phyloP scores from a whole-genome alignment of 1,140 invertebrate genomes.

The Akabosia matsudoensis region DNA sequence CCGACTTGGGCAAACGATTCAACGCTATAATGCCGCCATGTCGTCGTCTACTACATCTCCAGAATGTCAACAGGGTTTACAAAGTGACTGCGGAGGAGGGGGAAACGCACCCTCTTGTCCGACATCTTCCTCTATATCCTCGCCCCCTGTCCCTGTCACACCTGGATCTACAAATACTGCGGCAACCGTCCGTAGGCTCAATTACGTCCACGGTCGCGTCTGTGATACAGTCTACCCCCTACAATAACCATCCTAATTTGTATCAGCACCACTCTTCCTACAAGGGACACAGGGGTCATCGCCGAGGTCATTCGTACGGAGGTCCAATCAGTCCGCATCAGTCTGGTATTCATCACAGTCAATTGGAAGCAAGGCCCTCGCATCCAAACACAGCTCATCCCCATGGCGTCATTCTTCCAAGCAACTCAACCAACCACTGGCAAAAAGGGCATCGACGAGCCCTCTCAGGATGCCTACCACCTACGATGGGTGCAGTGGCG shows the following conservation, averaged over 20 bases:
- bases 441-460: constrained; percentile 45
- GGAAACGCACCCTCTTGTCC: not conserved
- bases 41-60: constrained; percentile 14
- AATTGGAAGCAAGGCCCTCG: constrained; percentile 43
- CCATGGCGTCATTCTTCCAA: constrained; percentile 16
- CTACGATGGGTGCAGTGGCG: constrained; percentile 44
- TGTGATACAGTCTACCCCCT: not conserved
- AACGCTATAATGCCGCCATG: constrained; percentile 16
- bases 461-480: constrained; percentile 45
- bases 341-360: constrained; percentile 37
- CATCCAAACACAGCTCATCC: constrained; percentile 45
- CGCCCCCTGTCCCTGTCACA: not conserved
- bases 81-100: not conserved
- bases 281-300: constrained; percentile 43
- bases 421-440: constrained; percentile 27
- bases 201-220: constrained; percentile 19
- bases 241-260: not conserved
- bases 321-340: constrained; percentile 33
- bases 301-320: constrained; percentile 45
- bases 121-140: not conserved
- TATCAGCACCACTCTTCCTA: constrained; percentile 14
- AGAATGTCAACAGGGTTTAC: constrained; percentile 19
- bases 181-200: constrained; percentile 9
- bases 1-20: constrained; percentile 30
- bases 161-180: not conserved